phyloP scores from a whole-genome alignment of 2,888 invertebrate species.

The Drosophila siamana region DNA sequence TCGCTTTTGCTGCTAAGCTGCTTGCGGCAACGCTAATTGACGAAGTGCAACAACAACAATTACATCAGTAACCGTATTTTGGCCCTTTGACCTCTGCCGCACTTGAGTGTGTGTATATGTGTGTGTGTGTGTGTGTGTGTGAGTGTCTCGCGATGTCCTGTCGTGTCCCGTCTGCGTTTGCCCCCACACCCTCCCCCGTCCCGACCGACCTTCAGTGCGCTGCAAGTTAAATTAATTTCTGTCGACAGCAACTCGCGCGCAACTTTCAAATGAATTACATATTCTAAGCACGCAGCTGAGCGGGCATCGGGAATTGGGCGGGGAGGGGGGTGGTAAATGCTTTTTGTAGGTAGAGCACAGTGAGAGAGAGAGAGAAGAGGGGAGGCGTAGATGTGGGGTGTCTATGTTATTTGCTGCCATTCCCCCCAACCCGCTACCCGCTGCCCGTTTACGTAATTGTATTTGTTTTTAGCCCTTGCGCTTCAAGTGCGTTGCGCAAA shows the following conservation, averaged over 20 bases:
- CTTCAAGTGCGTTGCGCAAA: conserved; percentile 39
- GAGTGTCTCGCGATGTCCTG: background rate
- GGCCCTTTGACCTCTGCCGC: conserved; percentile 37
- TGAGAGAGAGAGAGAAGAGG: no score
- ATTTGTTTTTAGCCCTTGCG: conserved; percentile 66
- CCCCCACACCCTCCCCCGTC: background rate
- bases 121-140: no score
- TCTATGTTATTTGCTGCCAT: conserved; percentile 35
- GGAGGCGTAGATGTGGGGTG: background rate
- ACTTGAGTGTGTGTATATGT: background rate
- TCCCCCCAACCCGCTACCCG: background rate
- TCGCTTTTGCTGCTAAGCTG: conserved; percentile 59
- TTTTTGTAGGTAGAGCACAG: background rate
- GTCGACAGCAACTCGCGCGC: conserved; percentile 54
- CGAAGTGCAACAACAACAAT: conserved; percentile 59
- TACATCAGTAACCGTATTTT: background rate
- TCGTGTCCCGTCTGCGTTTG: conserved; percentile 3
- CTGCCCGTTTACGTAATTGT: conserved; percentile 65
- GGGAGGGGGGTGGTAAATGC: background rate
- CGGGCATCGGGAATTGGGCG: no score
- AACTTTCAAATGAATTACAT: conserved; percentile 78
- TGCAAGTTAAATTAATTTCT: conserved; percentile 72
- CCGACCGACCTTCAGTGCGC: background rate
- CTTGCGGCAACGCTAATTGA: conserved; percentile 66
- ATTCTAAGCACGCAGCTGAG: conserved; percentile 69